A percentile compares a stretch with the other conserved stretches of the same genome.
phyloP scores from a whole-genome alignment of 2,888 invertebrate species.

The Apamea monoglypha region DNA sequence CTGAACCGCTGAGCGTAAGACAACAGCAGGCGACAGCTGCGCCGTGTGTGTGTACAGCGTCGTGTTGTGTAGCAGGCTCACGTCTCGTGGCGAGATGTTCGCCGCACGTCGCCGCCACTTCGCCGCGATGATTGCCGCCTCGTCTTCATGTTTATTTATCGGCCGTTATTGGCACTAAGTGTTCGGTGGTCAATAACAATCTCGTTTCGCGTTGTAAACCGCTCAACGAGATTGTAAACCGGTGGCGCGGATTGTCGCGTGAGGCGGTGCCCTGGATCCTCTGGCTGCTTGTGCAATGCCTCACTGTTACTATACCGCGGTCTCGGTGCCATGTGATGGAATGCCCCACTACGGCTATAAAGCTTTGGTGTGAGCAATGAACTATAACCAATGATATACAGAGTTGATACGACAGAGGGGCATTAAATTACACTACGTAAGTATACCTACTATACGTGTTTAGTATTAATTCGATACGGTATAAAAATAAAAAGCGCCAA shows the following conservation, averaged over 20 bases:
- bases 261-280: background rate
- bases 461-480: too few species aligned
- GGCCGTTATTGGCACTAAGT: slow-evolving; percentile 33
- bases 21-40: background rate
- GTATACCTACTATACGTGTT: too few species aligned
- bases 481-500: too few species aligned
- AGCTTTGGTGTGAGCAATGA: too few species aligned
- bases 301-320: too few species aligned
- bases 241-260: too few species aligned
- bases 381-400: too few species aligned
- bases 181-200: slow-evolving; percentile 34
- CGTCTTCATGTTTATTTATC: slow-evolving; percentile 55
- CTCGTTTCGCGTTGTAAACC: background rate
- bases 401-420: too few species aligned
- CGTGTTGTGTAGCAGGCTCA: background rate
- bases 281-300: background rate
- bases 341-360: background rate
- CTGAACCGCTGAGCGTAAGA: background rate
- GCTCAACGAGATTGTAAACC: background rate
- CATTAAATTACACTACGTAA: too few species aligned
- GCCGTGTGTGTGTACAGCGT: too few species aligned
- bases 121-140: background rate
- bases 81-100: background rate
- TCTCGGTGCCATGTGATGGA: background rate
- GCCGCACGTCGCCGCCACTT: background rate